These are phyloP conservation scores for Serranus cabrilla DNA, from an alignment of 2,797 vertebrate species.

Conservation along the genomic window DNA sequence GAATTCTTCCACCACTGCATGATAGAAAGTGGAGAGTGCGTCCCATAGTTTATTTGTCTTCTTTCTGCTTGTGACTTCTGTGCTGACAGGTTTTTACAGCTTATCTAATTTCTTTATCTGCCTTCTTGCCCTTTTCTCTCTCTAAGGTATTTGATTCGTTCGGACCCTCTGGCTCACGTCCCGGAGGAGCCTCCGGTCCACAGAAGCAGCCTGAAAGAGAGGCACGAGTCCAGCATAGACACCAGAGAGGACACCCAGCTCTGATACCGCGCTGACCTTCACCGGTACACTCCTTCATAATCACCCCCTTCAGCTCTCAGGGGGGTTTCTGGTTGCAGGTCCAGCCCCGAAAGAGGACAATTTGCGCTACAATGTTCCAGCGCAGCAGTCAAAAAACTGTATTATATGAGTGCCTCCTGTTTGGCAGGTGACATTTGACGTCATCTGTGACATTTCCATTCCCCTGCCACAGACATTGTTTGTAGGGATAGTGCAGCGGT, in stretches of 20 bases:
- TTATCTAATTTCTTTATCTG: background rate
- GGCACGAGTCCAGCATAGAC: conserved; percentile 82
- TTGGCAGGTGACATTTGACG: conserved; percentile 46
- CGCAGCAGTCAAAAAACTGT: conserved; percentile 44
- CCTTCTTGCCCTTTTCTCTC: background rate
- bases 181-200: conserved; percentile 87
- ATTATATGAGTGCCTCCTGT: conserved; percentile 70
- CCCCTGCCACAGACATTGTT: conserved; percentile 36
- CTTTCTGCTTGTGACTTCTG: background rate
- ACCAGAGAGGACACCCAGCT: conserved; percentile 88
- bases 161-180: conserved; percentile 93
- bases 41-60: conserved; percentile 13
- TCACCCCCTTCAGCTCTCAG: background rate
- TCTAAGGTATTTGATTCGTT: conserved; percentile 92
- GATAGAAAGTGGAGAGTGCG: background rate
- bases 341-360: conserved; percentile 27
- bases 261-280: conserved; percentile 56
- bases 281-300: conserved; percentile 1
- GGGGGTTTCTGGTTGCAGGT: conserved; percentile 26
- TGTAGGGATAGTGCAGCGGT: conserved; percentile 20
- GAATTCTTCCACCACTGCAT: no score
- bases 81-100: background rate
- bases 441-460: conserved; percentile 58
- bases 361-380: conserved; percentile 44
- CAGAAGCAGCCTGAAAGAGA: conserved; percentile 87